These are phyloP conservation scores for Phaetusa simplex DNA, from an alignment of 2,113 vertebrate genomes.

Conservation along the genomic window DNA sequence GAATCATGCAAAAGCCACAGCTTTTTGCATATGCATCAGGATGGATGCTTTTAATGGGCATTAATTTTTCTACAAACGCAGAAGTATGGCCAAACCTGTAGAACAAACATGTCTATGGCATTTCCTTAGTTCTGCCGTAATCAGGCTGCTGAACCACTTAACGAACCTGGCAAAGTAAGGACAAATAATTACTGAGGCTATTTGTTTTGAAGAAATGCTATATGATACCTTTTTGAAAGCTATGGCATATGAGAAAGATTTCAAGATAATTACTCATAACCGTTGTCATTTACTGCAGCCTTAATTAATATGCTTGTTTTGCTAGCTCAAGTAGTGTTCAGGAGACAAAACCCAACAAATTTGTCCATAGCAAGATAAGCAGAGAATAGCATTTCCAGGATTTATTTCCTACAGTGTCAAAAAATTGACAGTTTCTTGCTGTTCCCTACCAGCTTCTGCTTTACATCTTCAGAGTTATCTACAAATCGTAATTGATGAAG, in stretches of 20 bases:
- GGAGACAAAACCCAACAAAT: not conserved
- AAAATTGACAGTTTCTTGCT: not conserved
- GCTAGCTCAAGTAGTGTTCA: not conserved
- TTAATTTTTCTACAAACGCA: not conserved
- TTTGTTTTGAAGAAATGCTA: not conserved
- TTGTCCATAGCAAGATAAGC: not conserved
- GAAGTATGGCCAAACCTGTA: not conserved
- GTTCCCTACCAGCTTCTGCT: not conserved
- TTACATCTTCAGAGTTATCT: not conserved
- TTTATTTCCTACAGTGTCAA: not conserved
- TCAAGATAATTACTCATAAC: not conserved
- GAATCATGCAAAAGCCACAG: not conserved
- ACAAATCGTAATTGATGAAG: not conserved
- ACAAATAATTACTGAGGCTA: not conserved
- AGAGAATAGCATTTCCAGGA: not conserved
- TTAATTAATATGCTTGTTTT: not conserved
- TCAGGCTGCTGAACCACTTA: not conserved
- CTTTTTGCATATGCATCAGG: not conserved
- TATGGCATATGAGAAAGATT: not conserved
- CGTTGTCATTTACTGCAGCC: not conserved
- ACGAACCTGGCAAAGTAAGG: not conserved
- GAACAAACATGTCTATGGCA: not conserved
- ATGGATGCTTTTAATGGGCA: not conserved
- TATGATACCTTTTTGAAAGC: not conserved
- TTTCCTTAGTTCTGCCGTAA: not conserved